A percentile compares a stretch with the other conserved stretches of the same genome.
Evolutionary conservation across 2,888 invertebrate genomes (phyloP).

Genomic region (Heliconius erato): DNA sequence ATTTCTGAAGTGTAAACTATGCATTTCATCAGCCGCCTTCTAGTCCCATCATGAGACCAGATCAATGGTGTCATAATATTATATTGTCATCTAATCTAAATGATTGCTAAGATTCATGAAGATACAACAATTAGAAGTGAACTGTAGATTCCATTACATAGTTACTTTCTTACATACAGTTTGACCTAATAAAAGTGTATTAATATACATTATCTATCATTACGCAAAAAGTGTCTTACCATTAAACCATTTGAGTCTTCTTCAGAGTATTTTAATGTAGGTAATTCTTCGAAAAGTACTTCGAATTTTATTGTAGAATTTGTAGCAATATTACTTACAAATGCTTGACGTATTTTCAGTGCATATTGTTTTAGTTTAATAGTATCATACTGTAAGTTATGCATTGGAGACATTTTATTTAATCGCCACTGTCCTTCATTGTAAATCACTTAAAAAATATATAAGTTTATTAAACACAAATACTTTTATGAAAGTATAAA

Average conservation of each 20-base stretch:
- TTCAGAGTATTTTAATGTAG: conserved; percentile 71
- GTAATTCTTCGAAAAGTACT: conserved; percentile 69
- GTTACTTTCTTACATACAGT: no score
- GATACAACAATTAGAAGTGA: no score
- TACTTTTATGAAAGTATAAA: not conserved
- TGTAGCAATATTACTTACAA: conserved; percentile 65
- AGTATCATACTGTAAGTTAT: conserved; percentile 68
- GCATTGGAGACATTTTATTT: conserved; percentile 74
- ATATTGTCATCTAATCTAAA: no score
- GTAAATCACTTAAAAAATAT: conserved; percentile 69
- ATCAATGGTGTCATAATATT: no score
- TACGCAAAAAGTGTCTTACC: conserved; percentile 59
- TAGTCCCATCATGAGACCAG: no score
- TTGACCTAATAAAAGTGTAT: no score
- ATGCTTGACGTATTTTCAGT: conserved; percentile 72
- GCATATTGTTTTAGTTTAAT: conserved; percentile 79
- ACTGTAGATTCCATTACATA: no score
- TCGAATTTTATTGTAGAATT: conserved; percentile 66
- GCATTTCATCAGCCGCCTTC: no score
- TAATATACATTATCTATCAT: not conserved
- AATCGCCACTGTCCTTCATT: conserved; percentile 77
- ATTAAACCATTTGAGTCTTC: conserved; percentile 73
- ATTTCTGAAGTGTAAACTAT: no score
- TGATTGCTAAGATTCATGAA: no score
- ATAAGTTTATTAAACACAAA: not conserved